Evolutionary conservation across 2,888 invertebrate genomes (phyloP), one percentile per base, ranked within the genome.

Genomic region (Drosophila multiciliata): DNA sequence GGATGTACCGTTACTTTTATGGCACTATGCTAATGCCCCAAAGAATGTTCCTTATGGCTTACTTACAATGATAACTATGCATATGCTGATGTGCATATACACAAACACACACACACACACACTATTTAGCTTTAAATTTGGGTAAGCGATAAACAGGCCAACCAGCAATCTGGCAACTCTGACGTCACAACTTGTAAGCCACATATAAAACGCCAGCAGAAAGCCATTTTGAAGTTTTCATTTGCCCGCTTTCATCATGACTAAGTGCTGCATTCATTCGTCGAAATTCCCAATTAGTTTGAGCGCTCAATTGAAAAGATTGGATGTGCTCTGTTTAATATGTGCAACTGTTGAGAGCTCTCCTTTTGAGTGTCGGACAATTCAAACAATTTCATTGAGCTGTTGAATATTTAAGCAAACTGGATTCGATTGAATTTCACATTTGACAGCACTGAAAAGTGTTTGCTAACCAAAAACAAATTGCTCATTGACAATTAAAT

Each of bases 1-100:
- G 75, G 49, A 67, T 75, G 72, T 68, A 66, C 57, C 79, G 65
- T 75, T 75, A 66, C 79, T 72, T 79, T 78, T 75, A 78, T 78
- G 61, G 66, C 71, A 66, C 71, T 67, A 78, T 75, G 78, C 78
- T 78, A 78, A 78, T 78, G 75, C 72, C 62, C 72, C 48, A 65
- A 54, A 59, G 49, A 57, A 70, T 57, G 54, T 53, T 65, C 53
- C 66, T 72, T 75, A 75, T 57, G 64, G 66, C 70, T 66, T 58
- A 49, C 52, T 59, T 20, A 48, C 29, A 42, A 15, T 32, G 15
- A 23, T 23, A 23, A 23, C 15, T n/a, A 8, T 23, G 48, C 36
- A 54, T n/a, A 33, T 4, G 33, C 15, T 17, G 6, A 50, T 58
- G n/a, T 70, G 69, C 40, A 58, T 20, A 61, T 50, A 61, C 54